A percentile compares a stretch with the other conserved stretches of the same genome.
Evolutionary conservation across 2,113 vertebrate genomes (phyloP).

Genomic region (Engystomops pustulosus): DNA sequence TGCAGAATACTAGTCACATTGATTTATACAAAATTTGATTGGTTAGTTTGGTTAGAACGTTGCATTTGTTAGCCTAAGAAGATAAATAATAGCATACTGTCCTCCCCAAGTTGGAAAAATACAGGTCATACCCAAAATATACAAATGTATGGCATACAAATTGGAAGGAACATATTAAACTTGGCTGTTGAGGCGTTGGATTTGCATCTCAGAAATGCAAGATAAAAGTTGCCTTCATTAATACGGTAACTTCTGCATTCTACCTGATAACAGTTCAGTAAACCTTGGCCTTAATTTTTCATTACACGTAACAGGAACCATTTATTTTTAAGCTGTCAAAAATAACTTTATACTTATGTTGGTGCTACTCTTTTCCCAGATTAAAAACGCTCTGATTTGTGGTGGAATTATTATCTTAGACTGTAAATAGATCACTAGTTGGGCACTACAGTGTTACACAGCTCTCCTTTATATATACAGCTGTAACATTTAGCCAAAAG

Average conservation of each 20-base stretch:
- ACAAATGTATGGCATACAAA: background rate
- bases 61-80: no score
- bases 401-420: background rate
- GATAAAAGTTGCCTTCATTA: background rate
- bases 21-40: no score
- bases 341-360: no score
- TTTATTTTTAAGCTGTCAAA: background rate
- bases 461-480: no score
- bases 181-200: background rate
- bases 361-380: no score
- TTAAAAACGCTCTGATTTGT: background rate
- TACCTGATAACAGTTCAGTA: background rate
- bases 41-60: no score
- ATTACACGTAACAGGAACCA: background rate
- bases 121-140: no score
- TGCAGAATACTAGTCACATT: no score
- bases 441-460: background rate
- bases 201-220: background rate
- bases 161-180: background rate
- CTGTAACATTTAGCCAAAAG: background rate
- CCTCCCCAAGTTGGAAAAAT: no score
- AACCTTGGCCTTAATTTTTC: background rate
- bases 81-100: no score
- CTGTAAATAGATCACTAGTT: background rate
- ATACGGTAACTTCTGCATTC: background rate